Evolutionary conservation across 2,797 vertebrate genomes (phyloP).

Genomic region (Limnodromus scolopaceus): DNA sequence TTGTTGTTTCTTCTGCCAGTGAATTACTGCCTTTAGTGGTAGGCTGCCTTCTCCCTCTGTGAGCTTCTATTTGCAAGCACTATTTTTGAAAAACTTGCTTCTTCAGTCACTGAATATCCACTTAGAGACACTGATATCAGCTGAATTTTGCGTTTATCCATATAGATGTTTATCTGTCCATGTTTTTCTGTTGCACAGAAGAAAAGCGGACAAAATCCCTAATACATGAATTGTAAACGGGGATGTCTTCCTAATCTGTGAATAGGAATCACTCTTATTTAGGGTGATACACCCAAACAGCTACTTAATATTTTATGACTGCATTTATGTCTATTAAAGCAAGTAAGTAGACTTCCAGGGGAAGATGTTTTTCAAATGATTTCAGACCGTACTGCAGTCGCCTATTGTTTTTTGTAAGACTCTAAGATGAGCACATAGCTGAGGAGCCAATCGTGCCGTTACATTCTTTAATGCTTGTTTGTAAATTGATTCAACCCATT

Average conservation of each 20-base stretch:
- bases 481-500: not conserved
- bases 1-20: not conserved
- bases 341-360: not conserved
- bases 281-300: not conserved
- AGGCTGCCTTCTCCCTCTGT: not conserved
- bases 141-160: not conserved
- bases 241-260: not conserved
- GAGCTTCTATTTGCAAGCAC: not conserved
- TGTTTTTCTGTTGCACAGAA: not conserved
- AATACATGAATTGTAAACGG: not conserved
- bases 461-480: not conserved
- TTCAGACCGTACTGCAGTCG: not conserved
- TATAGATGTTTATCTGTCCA: not conserved
- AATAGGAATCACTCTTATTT: not conserved
- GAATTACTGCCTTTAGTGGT: not conserved
- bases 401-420: not conserved
- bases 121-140: not conserved
- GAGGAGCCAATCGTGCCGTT: not conserved
- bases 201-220: not conserved
- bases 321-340: not conserved
- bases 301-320: not conserved
- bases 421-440: not conserved
- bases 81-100: not conserved
- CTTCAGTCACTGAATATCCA: not conserved
- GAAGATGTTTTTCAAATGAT: not conserved